Conservation (phyloP, 1,140 invertebrate species). For the Venturia canescens region DNA sequence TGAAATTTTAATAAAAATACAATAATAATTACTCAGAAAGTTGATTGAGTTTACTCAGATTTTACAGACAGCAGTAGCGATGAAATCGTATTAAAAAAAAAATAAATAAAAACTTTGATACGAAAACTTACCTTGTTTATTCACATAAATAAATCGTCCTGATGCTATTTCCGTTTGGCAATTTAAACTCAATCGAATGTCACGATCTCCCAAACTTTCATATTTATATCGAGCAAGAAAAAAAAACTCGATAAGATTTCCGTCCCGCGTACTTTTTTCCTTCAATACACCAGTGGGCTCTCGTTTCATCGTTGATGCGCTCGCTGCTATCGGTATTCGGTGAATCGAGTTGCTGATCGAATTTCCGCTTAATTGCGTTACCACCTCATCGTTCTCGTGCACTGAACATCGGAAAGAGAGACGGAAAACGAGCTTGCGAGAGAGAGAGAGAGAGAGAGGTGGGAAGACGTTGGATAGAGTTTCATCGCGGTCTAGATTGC, state of each 20-base stretch:
- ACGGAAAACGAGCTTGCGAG: neutral
- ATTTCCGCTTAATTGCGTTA: conserved; percentile 40
- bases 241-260: neutral
- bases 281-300: neutral
- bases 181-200: conserved; percentile 1
- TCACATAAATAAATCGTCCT: neutral
- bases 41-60: neutral
- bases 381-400: conserved; percentile 20
- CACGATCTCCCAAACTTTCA: neutral
- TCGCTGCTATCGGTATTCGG: conserved; percentile 26
- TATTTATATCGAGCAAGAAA: neutral
- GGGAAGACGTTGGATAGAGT: conserved; percentile 41
- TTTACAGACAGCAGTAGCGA: neutral
- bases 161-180: conserved; percentile 1
- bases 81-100: neutral
- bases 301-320: conserved; percentile 13
- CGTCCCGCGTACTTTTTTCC: neutral
- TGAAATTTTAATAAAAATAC: too few species aligned
- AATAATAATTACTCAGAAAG: too few species aligned
- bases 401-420: conserved; percentile 43
- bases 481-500: conserved; percentile 25
- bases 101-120: neutral
- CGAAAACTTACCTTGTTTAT: neutral
- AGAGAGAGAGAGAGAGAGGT: conserved; percentile 18
- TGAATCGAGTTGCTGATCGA: conserved; percentile 40